Base-by-base conservation (phyloP, 2,888 invertebrate species). In the Apoda limacodes region DNA sequence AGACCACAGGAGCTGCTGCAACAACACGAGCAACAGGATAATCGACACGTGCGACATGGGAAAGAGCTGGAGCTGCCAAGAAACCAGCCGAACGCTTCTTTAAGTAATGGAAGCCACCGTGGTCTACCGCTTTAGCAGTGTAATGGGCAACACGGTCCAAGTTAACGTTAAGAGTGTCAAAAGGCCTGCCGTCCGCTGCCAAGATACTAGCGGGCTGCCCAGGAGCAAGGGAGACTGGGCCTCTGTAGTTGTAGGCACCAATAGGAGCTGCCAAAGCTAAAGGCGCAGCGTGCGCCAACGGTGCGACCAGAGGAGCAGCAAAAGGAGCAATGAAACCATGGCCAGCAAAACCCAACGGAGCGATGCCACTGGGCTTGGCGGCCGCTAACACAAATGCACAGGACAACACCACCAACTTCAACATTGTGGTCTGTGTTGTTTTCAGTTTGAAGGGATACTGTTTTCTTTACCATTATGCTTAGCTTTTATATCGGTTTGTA, bases 401-500 rank as follows among this genome's bases (percentile, higher is more conserved):
- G 56, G 82, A 85, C 82, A 87, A 84, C 71, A 85, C 85, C 81
- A 85, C 83, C 82, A 82, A 62, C 68, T 76, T 81, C 54, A 68
- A 74, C 81, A 82, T 82, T 71, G 68, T 81, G 75, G 71, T 76
- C 76, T 81, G 75, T 72, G 70, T 70, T 74, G 75, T 52, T 66
- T 59, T 59, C 5, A 53, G 53, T 48, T 55, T 50, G 57, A 53
- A 45, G 55, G 52, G 58, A 55, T 55, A 78, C 78, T 80, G 76
- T 52, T 58, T 7, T 6, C 17, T 7, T 17, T 6, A 17, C 17
- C 5, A 17, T 17, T 6, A 6, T 17, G 17, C 5, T 7, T 40
- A 57, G 57, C 60, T 75, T 78, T 57, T 76, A 78, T 76, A 80
- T 61, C 39, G 47, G 46, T 56, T 46, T 42, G 52, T 50, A 54